phyloP scores from a whole-genome alignment of 2,888 invertebrate species.

The Habrosyne pyritoides region DNA sequence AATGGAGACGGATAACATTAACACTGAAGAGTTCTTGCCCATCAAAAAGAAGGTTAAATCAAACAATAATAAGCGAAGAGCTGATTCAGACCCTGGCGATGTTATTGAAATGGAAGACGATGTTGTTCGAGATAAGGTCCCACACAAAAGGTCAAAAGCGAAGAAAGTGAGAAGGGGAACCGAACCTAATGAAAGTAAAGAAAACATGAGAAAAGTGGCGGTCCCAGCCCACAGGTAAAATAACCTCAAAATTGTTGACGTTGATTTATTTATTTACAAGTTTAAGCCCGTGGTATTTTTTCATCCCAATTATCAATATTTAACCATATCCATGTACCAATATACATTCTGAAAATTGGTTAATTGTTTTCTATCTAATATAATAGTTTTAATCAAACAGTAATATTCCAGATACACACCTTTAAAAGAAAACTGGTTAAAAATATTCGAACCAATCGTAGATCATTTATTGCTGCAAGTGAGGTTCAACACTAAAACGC shows the following conservation, averaged over 20 bases:
- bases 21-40: slow-evolving; percentile 78
- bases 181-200: slow-evolving; percentile 81
- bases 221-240: slow-evolving; percentile 95
- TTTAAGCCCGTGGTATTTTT: slow-evolving; percentile 6
- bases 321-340: too few species aligned
- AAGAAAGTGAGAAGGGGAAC: slow-evolving; percentile 66
- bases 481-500: slow-evolving; percentile 95
- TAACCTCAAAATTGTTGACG: slow-evolving; percentile 43
- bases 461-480: slow-evolving; percentile 97
- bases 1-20: slow-evolving; percentile 80
- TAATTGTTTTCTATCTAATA: too few species aligned
- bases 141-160: slow-evolving; percentile 64
- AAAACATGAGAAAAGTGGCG: slow-evolving; percentile 88
- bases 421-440: slow-evolving; percentile 97
- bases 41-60: slow-evolving; percentile 74
- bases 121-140: slow-evolving; percentile 80
- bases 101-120: slow-evolving; percentile 88
- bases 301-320: neutral
- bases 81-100: slow-evolving; percentile 75
- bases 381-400: too few species aligned
- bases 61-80: slow-evolving; percentile 80
- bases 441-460: slow-evolving; percentile 97
- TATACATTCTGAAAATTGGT: too few species aligned
- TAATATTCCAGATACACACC: slow-evolving; percentile 96
- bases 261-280: slow-evolving; percentile 10